Conservation (phyloP, 2,113 vertebrate species). For the Castor canadensis region DNA sequence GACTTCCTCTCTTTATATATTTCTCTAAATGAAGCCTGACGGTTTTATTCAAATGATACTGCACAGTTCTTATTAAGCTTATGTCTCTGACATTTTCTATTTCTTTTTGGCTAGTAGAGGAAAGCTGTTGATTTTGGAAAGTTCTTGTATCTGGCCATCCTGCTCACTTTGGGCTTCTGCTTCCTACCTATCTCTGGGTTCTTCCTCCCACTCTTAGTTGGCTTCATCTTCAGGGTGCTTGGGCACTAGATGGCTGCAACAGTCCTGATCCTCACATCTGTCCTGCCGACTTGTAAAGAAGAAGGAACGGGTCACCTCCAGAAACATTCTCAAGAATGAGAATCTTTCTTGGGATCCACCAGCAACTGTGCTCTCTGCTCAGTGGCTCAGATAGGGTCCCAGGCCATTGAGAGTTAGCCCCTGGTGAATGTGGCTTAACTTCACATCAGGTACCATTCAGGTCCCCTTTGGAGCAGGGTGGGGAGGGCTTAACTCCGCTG, state of each 20-base stretch:
- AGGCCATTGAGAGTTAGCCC: fast-evolving
- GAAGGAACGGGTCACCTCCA: neutral
- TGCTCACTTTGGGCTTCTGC: neutral
- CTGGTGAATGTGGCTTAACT: neutral
- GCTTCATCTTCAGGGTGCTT: neutral
- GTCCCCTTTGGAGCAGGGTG: no score
- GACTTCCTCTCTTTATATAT: neutral
- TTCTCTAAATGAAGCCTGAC: neutral
- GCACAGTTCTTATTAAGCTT: neutral
- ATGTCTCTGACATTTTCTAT: fast-evolving
- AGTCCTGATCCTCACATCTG: neutral
- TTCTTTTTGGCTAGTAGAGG: neutral
- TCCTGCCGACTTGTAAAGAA: neutral
- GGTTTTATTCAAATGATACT: neutral
- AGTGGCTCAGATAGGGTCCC: neutral
- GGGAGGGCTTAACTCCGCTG: neutral
- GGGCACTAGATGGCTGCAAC: fast-evolving
- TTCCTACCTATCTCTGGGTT: neutral
- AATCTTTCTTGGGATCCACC: neutral
- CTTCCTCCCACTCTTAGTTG: neutral
- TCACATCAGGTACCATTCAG: fast-evolving
- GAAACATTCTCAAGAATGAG: neutral
- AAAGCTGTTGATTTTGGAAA: neutral
- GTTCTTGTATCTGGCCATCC: neutral
- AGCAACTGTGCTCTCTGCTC: neutral